These are phyloP conservation scores for Raja brachyura DNA, from an alignment of 2,113 vertebrate genomes.

Conservation along the genomic window DNA sequence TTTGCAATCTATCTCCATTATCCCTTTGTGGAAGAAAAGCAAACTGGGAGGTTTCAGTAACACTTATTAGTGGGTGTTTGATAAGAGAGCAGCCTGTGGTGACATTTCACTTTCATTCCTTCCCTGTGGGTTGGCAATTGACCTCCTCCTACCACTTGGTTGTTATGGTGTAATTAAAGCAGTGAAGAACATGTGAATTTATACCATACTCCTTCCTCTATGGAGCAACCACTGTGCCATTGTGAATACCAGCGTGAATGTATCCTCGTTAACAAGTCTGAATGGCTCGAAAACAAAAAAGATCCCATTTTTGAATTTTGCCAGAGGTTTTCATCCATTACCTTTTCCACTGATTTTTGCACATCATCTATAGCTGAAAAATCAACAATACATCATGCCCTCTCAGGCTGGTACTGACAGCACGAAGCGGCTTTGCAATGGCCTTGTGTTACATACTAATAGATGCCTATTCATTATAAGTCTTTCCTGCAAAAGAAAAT, in stretches of 20 bases:
- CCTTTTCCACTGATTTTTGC: background rate
- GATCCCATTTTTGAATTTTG: background rate
- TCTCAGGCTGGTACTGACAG: background rate
- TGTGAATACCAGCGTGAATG: too few relatives aligned
- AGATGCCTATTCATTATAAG: background rate
- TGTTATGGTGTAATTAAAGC: background rate
- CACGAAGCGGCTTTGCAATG: background rate
- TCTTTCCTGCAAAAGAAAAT: background rate
- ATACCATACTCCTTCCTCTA: background rate
- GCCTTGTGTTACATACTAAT: background rate
- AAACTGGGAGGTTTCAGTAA: background rate
- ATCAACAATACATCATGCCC: background rate
- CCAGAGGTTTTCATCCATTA: background rate
- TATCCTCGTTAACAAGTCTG: background rate
- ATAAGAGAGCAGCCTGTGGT: background rate
- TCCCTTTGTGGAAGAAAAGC: background rate
- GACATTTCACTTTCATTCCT: background rate
- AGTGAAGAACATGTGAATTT: background rate
- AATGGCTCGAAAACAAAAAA: background rate
- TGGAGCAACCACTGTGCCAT: background rate
- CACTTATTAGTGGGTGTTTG: background rate
- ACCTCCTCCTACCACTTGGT: background rate
- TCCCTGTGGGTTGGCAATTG: constrained; percentile 5
- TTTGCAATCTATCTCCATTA: background rate
- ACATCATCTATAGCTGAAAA: background rate